Evolutionary conservation across 92 coral and sea anemone species (phyloP).

Genomic region (Palythoa grandiflora): DNA sequence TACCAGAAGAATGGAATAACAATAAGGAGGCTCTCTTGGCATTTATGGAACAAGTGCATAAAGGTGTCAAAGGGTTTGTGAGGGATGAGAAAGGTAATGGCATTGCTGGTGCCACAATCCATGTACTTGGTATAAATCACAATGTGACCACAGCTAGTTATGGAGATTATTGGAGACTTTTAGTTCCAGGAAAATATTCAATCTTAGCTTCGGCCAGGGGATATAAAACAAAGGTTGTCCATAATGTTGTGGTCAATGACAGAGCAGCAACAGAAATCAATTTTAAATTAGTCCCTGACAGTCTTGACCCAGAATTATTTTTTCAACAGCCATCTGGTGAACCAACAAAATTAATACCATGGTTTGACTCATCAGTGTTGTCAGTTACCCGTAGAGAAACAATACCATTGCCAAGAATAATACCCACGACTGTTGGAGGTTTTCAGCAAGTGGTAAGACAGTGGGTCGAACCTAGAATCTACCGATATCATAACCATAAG

Average conservation of each 20-base stretch:
- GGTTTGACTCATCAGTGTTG: slow-evolving; percentile 37
- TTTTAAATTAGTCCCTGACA: slow-evolving; percentile 39
- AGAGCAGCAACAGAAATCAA: slow-evolving; percentile 68
- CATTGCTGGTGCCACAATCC: slow-evolving; percentile 75
- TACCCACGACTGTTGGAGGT: slow-evolving; percentile 78
- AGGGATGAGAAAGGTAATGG: slow-evolving; percentile 68
- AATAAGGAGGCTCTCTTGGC: slow-evolving; percentile 83
- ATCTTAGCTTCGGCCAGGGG: slow-evolving; percentile 78
- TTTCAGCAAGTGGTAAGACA: slow-evolving; percentile 70
- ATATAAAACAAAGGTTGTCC: slow-evolving; percentile 48
- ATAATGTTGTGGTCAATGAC: slow-evolving; percentile 58
- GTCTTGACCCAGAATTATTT: neutral
- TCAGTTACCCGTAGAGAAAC: slow-evolving; percentile 27
- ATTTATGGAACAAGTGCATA: slow-evolving; percentile 88
- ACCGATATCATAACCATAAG: slow-evolving; percentile 79
- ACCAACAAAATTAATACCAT: slow-evolving; percentile 13
- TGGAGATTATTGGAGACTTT: slow-evolving; percentile 93
- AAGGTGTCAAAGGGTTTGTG: slow-evolving; percentile 92
- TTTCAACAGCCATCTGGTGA: slow-evolving; percentile 3
- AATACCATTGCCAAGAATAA: slow-evolving; percentile 60
- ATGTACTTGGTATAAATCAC: slow-evolving; percentile 77
- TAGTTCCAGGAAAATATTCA: slow-evolving; percentile 80
- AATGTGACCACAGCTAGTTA: slow-evolving; percentile 74
- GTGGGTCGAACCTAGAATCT: slow-evolving; percentile 93
- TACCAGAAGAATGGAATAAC: slow-evolving; percentile 85